phyloP scores from a whole-genome alignment of 2,113 vertebrate species.

The Corythoichthys haematopterus region DNA sequence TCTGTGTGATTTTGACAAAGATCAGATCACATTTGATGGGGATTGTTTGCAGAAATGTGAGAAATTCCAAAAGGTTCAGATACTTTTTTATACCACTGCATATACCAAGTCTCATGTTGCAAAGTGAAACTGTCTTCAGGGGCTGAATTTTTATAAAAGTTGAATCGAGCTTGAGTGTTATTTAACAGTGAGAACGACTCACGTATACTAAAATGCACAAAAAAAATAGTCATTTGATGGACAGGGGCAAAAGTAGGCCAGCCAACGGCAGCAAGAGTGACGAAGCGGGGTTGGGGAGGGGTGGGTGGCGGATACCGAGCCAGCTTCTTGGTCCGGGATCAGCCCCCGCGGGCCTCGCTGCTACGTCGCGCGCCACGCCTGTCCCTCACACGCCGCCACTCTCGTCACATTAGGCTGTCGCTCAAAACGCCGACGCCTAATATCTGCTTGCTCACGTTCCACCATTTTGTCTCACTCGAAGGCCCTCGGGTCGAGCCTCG shows the following conservation, averaged over 20 bases:
- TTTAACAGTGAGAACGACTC: neutral
- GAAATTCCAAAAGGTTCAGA: too few species aligned
- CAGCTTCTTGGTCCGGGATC: conserved; percentile 44
- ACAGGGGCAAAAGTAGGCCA: conserved; percentile 52
- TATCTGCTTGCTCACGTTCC: conserved; percentile 14
- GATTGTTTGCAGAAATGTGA: too few species aligned
- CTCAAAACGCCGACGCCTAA: conserved; percentile 41
- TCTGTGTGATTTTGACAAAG: too few species aligned
- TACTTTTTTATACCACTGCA: too few species aligned
- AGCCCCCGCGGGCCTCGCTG: conserved; percentile 41
- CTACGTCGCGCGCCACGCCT: conserved; percentile 49
- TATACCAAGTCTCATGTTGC: too few species aligned
- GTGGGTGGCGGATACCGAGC: conserved; percentile 36
- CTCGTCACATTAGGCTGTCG: conserved; percentile 56
- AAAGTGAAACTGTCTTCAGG: neutral
- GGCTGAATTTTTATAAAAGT: neutral
- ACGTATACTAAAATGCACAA: conserved; percentile 2
- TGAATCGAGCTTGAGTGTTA: rapidly evolving
- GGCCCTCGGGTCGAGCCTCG: neutral
- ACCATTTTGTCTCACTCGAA: neutral
- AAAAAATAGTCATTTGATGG: conserved; percentile 7
- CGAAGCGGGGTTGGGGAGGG: conserved; percentile 37
- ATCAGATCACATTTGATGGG: too few species aligned
- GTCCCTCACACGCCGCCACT: conserved; percentile 56
- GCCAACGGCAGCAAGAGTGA: conserved; percentile 30